These are phyloP conservation scores for Apodemia duryi DNA, from an alignment of 2,888 invertebrate species.

Conservation along the genomic window DNA sequence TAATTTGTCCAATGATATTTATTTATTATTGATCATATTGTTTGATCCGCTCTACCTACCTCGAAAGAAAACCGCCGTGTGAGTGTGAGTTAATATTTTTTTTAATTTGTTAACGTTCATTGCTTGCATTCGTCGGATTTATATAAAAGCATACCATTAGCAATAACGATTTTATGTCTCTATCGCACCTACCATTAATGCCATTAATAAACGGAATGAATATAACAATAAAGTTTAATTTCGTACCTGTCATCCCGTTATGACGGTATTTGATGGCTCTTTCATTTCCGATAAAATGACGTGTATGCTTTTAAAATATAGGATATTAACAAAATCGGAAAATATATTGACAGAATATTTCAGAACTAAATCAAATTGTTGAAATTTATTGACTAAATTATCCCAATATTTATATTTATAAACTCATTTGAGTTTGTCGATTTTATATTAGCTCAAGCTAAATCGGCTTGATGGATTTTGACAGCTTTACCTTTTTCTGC, in stretches of 20 bases:
- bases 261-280: conserved; percentile 40
- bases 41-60: too few relatives aligned
- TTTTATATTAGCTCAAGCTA: too few relatives aligned
- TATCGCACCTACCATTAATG: neutral
- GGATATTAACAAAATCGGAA: conserved; percentile 1
- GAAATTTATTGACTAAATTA: neutral
- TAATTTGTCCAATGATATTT: too few relatives aligned
- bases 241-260: conserved; percentile 55
- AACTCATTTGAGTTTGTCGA: too few relatives aligned
- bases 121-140: neutral
- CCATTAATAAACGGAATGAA: conserved; percentile 34
- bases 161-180: neutral
- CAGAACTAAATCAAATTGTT: neutral
- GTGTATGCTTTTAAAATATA: conserved; percentile 12
- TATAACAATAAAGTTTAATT: conserved; percentile 58
- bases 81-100: too few relatives aligned
- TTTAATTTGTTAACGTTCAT: too few relatives aligned
- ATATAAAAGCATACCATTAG: neutral
- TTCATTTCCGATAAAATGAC: conserved; percentile 53
- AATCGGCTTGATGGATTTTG: too few relatives aligned
- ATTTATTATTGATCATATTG: too few relatives aligned
- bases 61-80: too few relatives aligned
- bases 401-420: neutral
- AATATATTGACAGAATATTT: neutral
- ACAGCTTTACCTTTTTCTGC: too few relatives aligned